Evolutionary conservation across 1,140 invertebrate genomes (phyloP), one percentile per base, ranked within the genome.

Genomic region (Heliothis virescens): DNA sequence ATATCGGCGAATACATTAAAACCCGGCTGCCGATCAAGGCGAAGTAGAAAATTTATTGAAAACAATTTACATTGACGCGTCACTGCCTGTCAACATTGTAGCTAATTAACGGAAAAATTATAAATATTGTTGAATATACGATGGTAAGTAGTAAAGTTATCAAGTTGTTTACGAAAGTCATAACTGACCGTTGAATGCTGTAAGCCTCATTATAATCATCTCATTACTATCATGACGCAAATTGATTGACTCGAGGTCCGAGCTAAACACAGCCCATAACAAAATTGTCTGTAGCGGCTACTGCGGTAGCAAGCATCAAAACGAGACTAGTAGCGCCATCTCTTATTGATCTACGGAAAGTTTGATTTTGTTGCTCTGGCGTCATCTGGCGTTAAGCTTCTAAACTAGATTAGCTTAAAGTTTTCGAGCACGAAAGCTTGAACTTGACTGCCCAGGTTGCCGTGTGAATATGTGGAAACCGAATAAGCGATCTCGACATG

Each of bases 361-460:
- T 59, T 26, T 71, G 63, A 29, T 74, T 57, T 15, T 52, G 4
- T 2, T 9, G 10, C n/a, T 59, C 21, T 67, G 55, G 53, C 60
- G 87, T 62, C 89, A 89, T 89, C 89, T 89, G 77, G 10, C 62
- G 81, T 15, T 83, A 88, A 86, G 79, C 87, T 83, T 21, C 47
- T 18, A 26, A 29, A 88, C 34, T 83, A 74, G 15, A 2, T 41
- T 9, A 41, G 34, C 34, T 9, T 3, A 69, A 15, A 71, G 59
- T 57, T 75, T 75, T 50, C 9, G 21, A 26, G 21, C 18, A 53
- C 21, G 15, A 18, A 29, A 29, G 9, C 34, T 41, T 41, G 34
- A 41, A 41, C 5, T 5, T 5, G 34, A 41, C 34, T 9, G 9
- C 9, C 34, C 34, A 41, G 34, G 34, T 41, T 9, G 34, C 34